Evolutionary conservation across 2,888 invertebrate genomes (phyloP).

Genomic region (Cactoblastis cactorum): DNA sequence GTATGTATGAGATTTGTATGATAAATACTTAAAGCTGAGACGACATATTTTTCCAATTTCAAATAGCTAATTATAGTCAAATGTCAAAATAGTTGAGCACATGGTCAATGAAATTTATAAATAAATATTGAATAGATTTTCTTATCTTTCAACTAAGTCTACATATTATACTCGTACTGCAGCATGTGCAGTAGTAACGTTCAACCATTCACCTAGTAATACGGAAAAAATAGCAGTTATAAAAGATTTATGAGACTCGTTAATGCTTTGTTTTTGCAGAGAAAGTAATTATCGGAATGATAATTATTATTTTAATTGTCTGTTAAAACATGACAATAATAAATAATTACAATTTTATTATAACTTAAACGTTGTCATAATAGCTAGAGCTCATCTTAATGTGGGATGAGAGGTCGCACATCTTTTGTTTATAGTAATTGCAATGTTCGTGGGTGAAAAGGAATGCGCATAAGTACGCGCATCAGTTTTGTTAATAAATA

Average conservation of each 20-base stretch:
- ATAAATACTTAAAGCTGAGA: too few relatives aligned
- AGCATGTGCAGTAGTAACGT: too few relatives aligned
- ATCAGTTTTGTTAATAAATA: background rate
- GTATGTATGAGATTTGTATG: too few relatives aligned
- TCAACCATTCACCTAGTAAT: background rate
- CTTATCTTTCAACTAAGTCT: too few relatives aligned
- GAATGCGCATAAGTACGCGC: slow-evolving; percentile 2
- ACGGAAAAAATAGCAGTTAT: background rate
- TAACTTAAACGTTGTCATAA: background rate
- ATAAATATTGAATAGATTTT: too few relatives aligned
- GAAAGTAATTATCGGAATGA: background rate
- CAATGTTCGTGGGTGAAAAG: slow-evolving; percentile 5
- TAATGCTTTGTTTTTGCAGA: background rate
- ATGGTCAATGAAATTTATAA: too few relatives aligned
- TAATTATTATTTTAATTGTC: background rate
- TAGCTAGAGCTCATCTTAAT: background rate
- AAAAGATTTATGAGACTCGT: background rate
- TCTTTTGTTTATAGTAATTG: slow-evolving; percentile 11
- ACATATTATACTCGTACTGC: too few relatives aligned
- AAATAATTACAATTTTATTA: background rate
- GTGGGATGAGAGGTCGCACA: slow-evolving; percentile 9
- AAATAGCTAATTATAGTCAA: too few relatives aligned
- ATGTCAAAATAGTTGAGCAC: too few relatives aligned
- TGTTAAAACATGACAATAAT: background rate
- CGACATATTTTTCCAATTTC: too few relatives aligned